Percentiles rank a stretch among this genome's conserved stretches.
phyloP scores from a whole-genome alignment of 1,140 invertebrate genomes.

The Phocides pigmalion region DNA sequence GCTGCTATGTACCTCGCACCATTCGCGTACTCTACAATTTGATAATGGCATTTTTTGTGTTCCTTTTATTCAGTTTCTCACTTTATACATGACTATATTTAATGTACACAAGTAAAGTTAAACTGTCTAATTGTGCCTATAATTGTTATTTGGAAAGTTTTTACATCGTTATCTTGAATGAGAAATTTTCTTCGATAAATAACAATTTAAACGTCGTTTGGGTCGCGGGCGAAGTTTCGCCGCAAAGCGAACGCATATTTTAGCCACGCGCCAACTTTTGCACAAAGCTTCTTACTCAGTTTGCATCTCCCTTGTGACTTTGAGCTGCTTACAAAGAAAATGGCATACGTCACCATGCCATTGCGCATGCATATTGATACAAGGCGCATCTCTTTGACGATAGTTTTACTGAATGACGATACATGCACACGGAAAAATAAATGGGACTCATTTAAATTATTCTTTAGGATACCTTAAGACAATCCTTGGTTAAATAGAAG shows the following conservation, averaged over 20 bases:
- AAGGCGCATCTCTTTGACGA: background rate
- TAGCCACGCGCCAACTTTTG: slow-evolving; percentile 19
- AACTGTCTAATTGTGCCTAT: background rate
- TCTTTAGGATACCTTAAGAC: too few relatives aligned
- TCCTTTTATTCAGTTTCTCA: too few relatives aligned
- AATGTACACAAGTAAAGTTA: background rate
- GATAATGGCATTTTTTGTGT: background rate
- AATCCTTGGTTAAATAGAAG: too few relatives aligned
- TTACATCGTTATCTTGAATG: slow-evolving; percentile 23
- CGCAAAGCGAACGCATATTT: slow-evolving; percentile 17
- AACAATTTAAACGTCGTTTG: slow-evolving; percentile 23
- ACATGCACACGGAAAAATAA: too few relatives aligned
- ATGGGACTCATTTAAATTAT: too few relatives aligned
- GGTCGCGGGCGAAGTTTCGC: slow-evolving; percentile 9
- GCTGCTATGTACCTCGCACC: too few relatives aligned
- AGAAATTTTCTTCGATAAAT: slow-evolving; percentile 29
- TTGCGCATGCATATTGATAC: background rate
- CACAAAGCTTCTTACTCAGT: slow-evolving; percentile 32
- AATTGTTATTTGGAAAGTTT: slow-evolving; percentile 15
- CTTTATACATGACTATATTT: too few relatives aligned
- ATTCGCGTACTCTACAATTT: background rate
- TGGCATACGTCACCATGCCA: slow-evolving; percentile 22
- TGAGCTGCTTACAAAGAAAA: slow-evolving; percentile 19
- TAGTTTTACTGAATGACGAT: too few relatives aligned
- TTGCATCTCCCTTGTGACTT: slow-evolving; percentile 18